Conservation (phyloP, 1,140 invertebrate species). For the Drosophila pallidifrons region DNA sequence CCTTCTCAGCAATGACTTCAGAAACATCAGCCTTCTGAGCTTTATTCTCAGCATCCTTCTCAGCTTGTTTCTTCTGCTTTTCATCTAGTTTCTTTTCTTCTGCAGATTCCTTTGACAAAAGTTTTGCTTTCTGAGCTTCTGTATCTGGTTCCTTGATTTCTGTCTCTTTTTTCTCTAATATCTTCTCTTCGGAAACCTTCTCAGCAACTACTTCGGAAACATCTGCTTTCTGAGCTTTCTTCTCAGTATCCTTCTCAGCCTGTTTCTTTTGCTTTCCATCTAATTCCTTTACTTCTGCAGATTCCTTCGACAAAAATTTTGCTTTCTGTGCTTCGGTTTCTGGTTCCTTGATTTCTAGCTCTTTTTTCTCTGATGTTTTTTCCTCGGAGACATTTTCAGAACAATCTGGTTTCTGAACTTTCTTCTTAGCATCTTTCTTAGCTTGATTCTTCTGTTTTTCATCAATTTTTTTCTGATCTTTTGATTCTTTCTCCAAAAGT, state of each 20-base stretch:
- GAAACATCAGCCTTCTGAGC: no score
- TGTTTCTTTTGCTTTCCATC: slow-evolving; percentile 9
- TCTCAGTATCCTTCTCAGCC: background rate
- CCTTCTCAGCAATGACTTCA: no score
- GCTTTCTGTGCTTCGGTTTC: slow-evolving; percentile 18
- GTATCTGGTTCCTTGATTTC: background rate
- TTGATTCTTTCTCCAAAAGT: no score
- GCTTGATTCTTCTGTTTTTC: no score
- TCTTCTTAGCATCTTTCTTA: no score
- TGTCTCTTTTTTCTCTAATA: background rate
- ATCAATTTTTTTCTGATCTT: background rate
- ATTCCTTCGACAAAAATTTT: slow-evolving; percentile 5
- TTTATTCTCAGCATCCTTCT: no score
- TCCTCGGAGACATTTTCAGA: background rate
- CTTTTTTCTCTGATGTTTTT: background rate
- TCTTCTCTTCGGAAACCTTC: slow-evolving; percentile 10
- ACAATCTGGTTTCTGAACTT: no score
- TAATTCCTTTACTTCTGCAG: slow-evolving; percentile 6
- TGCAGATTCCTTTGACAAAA: background rate
- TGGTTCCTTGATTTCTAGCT: no score
- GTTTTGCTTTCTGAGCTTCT: no score
- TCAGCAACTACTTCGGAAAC: slow-evolving; percentile 19
- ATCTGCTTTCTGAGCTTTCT: slow-evolving; percentile 8
- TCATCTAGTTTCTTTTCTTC: no score
- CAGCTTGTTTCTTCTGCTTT: no score